Evolutionary conservation across 2,888 invertebrate genomes (phyloP), one percentile per base, ranked within the genome.

Genomic region (Lithophane semibrunnea): DNA sequence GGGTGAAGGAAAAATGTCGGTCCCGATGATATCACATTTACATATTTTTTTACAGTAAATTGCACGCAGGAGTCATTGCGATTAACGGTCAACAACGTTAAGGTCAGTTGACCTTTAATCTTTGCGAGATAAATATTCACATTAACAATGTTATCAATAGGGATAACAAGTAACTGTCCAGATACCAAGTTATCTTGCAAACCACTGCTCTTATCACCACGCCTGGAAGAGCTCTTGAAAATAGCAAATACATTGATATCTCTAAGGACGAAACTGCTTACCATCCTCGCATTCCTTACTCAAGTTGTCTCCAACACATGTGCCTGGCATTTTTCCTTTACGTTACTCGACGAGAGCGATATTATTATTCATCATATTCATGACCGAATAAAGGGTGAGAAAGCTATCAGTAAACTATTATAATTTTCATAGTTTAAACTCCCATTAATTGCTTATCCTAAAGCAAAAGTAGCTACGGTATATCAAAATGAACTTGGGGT

Each of bases 401-500:
- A 63, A 70, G 72, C 79, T 82, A 84, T 84, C 82, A 80, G 60
- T 61, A 77, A 73, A 83, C 75, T 77, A 84, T 76, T 75, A 70
- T 73, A 79, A 83, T 69, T 79, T 85, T 10, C 29, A 58, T 79
- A 76, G 73, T 82, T 82, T 79, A 72, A 75, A 60, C 74, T 75
- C 42, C 49, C 24, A 70, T 85, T 86, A 89, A 89, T 86, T 88
- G 78, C 77, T 80, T 82, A 88, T 83, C 73, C 75, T 56, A 77
- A 70, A 82, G 73, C 81, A 72, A 88, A 89, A 88, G 85, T 88
- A 87, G 81, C 84, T 80, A 74, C 73, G 80, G 84, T 73, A 81
- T 86, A 84, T 85, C 77, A 75, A 82, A 89, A 84, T 88, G 75
- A 87, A 84, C 84, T 87, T 87, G 81, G 71, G 83, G 85, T 79